Conservation (phyloP, 2,113 vertebrate species). For the Nerophis ophidion region DNA sequence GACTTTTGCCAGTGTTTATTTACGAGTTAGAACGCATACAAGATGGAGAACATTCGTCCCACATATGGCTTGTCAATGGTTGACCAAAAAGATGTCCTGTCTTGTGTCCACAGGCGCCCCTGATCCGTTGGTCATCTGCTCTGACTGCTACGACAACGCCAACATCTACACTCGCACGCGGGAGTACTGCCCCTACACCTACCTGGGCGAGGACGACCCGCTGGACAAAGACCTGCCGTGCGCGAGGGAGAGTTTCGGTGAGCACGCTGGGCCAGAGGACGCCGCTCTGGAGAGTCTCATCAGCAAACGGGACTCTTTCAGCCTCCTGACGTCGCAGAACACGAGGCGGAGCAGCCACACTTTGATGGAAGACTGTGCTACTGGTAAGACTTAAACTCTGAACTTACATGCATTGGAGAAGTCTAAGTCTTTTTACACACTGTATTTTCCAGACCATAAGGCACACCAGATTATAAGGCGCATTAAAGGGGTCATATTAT, state of each 20-base stretch:
- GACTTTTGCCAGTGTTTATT: no score
- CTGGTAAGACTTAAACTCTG: slow-evolving; percentile 61
- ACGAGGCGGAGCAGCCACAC: slow-evolving; percentile 66
- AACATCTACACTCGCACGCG: slow-evolving; percentile 89
- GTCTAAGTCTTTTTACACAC: neutral
- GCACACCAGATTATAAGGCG: no score
- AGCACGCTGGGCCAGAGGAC: slow-evolving; percentile 59
- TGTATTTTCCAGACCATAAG: no score
- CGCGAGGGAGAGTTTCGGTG: slow-evolving; percentile 44
- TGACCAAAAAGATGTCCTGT: neutral
- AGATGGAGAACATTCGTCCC: no score
- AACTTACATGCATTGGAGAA: no score
- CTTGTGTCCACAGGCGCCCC: slow-evolving; percentile 45
- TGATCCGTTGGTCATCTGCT: slow-evolving; percentile 84
- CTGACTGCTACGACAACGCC: slow-evolving; percentile 93
- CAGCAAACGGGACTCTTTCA: slow-evolving; percentile 66
- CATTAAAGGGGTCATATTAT: no score
- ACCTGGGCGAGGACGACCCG: slow-evolving; percentile 80
- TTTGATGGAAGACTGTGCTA: slow-evolving; percentile 56
- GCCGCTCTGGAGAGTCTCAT: slow-evolving; percentile 66
- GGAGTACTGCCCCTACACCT: slow-evolving; percentile 90
- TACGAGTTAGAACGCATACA: no score
- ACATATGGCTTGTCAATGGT: no score
- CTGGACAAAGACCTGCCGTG: slow-evolving; percentile 75
- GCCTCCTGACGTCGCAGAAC: slow-evolving; percentile 71